Evolutionary conservation across 2,113 vertebrate species (phyloP), one percentile per base, ranked within the genome.

Genomic region (Aphelocoma coerulescens): DNA sequence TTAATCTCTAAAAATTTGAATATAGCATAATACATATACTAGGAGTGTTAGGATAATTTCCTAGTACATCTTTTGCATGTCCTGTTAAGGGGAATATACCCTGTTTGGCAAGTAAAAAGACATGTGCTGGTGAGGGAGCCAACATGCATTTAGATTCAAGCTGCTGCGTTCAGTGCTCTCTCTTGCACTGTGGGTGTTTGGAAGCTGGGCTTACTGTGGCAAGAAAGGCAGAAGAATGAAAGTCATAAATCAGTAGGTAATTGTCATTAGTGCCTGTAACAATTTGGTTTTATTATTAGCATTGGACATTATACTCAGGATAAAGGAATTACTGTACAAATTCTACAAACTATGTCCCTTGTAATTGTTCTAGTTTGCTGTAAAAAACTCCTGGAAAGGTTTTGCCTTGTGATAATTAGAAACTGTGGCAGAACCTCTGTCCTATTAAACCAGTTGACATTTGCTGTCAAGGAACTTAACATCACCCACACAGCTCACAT

Each of bases 201-300:
- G 81, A 61, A 91, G 30, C 69, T 88, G 66, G 67, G 77, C 69
- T 91, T 93, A 44, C 23, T 52, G 65, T 91, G 66, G 66, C 77
- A 89, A 87, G 87, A 77, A 91, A 93, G 37, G 23, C 78, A 93
- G 61, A 86, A 91, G 74, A 87, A 94, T 3, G 4, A 58, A 95
- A 85, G 39, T 61, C 49, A 46, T 91, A 88, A 91, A 90, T 94
- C 85, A 83, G 82, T 61, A 69, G 46, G 28, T 83, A 94, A 76
- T 79, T 68, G 41, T 69, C 85, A 90, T 88, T 91, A 97, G 54
- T 58, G 46, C 44, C 49, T 91, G 20, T 54, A 72, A 85, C 24
- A 90, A 57, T 75, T 85, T 75, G 14, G 69, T 65, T 86, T 89
- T 93, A 69, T 81, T 91, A 84, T 85, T 85, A 87, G 1, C 41